Percentiles rank a stretch among this genome's conserved stretches.
These are phyloP conservation scores for Anguilla megastoma DNA, from an alignment of 2,797 vertebrate genomes.

Conservation along the genomic window DNA sequence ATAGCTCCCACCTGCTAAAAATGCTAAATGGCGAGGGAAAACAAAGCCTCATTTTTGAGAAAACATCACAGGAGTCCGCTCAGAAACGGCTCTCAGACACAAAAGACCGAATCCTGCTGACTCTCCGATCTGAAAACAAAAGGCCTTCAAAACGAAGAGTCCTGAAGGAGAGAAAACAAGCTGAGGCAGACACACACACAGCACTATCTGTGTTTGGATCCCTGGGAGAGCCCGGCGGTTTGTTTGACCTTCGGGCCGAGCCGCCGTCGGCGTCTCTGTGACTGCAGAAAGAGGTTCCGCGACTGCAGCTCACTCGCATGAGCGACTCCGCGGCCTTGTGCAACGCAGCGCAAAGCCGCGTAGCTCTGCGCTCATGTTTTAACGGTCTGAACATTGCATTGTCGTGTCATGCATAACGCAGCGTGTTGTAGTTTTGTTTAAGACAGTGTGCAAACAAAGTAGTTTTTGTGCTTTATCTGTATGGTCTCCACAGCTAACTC, in stretches of 20 bases:
- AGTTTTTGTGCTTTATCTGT: not conserved
- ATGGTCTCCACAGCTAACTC: no score
- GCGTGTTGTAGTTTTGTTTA: not conserved
- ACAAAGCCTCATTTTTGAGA: not conserved
- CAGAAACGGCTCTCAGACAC: not conserved
- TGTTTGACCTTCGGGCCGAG: slow-evolving; percentile 2
- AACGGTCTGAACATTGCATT: not conserved
- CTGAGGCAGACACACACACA: not conserved
- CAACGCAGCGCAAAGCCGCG: not conserved
- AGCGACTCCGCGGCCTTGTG: not conserved
- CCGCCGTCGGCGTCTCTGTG: not conserved
- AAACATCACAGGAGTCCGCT: not conserved
- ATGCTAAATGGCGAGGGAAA: not conserved
- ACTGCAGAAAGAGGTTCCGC: not conserved
- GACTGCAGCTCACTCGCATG: not conserved
- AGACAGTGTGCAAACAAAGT: not conserved
- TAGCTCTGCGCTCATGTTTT: not conserved
- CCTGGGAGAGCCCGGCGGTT: not conserved
- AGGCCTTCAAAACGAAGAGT: not conserved
- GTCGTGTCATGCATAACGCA: not conserved
- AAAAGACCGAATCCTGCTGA: not conserved
- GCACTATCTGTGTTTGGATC: not conserved
- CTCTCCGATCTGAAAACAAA: not conserved
- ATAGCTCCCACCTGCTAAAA: not conserved
- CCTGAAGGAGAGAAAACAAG: slow-evolving; percentile 13